Conservation (phyloP, 1,140 invertebrate species). For the Maconellicoccus hirsutus region DNA sequence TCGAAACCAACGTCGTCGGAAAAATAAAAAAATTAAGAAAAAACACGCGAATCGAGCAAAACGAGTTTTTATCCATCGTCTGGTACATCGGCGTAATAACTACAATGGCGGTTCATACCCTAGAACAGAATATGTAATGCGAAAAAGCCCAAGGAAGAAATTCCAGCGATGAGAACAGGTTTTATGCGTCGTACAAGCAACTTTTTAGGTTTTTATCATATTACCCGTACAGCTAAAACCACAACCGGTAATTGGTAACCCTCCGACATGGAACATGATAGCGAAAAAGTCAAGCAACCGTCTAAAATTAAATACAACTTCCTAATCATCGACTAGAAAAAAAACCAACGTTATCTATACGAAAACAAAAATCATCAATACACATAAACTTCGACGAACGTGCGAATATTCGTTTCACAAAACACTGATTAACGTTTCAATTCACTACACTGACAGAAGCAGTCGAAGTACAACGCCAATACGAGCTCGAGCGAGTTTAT, state of each 20-base stretch:
- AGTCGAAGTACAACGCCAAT: too few relatives aligned
- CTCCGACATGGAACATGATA: not conserved
- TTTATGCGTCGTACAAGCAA: not conserved
- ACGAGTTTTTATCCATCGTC: not conserved
- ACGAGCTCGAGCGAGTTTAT: too few relatives aligned
- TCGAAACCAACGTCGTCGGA: too few relatives aligned
- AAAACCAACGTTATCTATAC: not conserved
- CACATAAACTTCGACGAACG: not conserved
- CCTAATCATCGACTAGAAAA: not conserved
- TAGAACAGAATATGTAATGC: not conserved
- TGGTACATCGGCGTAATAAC: not conserved
- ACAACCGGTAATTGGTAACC: not conserved
- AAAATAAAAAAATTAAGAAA: not conserved
- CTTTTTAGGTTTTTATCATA: not conserved
- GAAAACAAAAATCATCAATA: not conserved
- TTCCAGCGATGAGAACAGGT: not conserved
- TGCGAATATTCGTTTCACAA: not conserved
- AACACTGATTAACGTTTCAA: too few relatives aligned
- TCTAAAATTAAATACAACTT: not conserved
- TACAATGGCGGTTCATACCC: not conserved
- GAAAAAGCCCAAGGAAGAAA: constrained; percentile 3
- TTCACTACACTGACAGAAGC: not conserved
- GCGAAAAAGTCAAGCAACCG: not conserved
- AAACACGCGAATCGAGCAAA: not conserved
- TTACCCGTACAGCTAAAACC: not conserved